Evolutionary conservation across 2,888 invertebrate species (phyloP).

Genomic region (Limnephilus auricula): DNA sequence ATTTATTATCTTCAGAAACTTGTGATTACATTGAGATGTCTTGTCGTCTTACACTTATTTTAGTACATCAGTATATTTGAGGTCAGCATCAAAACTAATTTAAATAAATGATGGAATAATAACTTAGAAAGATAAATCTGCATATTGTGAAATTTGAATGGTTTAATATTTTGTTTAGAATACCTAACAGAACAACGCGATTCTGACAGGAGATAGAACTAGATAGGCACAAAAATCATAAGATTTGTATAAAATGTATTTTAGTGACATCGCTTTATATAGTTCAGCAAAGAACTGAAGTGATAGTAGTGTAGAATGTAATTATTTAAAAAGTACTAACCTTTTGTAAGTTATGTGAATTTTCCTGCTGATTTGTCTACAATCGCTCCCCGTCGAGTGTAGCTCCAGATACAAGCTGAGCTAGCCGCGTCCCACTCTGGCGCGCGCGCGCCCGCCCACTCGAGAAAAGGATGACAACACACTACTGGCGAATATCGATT

Average conservation of each 20-base stretch:
- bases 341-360: conserved; percentile 53
- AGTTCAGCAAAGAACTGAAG: not conserved
- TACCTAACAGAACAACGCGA: conserved; percentile 2
- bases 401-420: conserved; percentile 50
- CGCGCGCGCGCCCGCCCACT: conserved; percentile 56
- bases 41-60: too few species aligned
- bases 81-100: not conserved
- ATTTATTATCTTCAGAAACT: not conserved
- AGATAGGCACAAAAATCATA: not conserved
- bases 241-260: not conserved
- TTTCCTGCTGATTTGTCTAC: conserved; percentile 51
- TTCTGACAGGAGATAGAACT: conserved; percentile 2
- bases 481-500: conserved; percentile 59
- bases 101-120: not conserved
- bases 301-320: not conserved
- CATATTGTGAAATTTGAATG: not conserved
- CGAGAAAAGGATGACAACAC: conserved; percentile 53
- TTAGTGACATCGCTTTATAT: not conserved
- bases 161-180: not conserved
- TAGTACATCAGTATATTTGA: too few species aligned
- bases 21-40: not conserved
- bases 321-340: conserved; percentile 42
- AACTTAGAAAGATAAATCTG: not conserved
- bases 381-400: conserved; percentile 24
- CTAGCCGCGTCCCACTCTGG: conserved; percentile 52